Percentiles rank a stretch among this genome's conserved stretches.
These are phyloP conservation scores for Euplagia quadripunctaria DNA, from an alignment of 2,888 invertebrate species.

Conservation along the genomic window DNA sequence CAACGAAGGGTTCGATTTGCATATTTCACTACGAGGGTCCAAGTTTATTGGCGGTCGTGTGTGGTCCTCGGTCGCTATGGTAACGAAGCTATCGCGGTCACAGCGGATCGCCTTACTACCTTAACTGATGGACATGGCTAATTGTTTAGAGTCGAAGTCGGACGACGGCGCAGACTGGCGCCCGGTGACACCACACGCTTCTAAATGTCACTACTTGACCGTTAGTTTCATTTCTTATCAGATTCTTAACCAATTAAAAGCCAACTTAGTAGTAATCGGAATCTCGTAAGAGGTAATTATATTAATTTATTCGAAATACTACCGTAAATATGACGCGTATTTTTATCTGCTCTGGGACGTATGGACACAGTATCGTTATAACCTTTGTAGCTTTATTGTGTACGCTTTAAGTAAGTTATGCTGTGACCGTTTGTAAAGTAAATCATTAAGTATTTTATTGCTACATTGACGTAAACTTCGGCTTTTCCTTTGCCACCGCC, in stretches of 20 bases:
- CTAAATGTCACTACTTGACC: slow-evolving; percentile 75
- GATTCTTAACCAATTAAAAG: slow-evolving; percentile 64
- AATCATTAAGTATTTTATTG: slow-evolving; percentile 42
- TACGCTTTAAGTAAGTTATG: slow-evolving; percentile 34
- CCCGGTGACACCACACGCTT: slow-evolving; percentile 63
- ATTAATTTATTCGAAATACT: slow-evolving; percentile 49
- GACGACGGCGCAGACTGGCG: slow-evolving; percentile 55
- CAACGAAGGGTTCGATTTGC: slow-evolving; percentile 74
- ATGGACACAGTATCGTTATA: slow-evolving; percentile 29
- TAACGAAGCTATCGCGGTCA: slow-evolving; percentile 62
- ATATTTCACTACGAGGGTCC: slow-evolving; percentile 63
- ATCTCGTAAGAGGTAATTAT: slow-evolving; percentile 43
- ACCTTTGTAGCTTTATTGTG: slow-evolving; percentile 40
- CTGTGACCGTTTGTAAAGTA: slow-evolving; percentile 27
- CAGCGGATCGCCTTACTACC: slow-evolving; percentile 49
- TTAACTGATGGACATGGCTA: slow-evolving; percentile 82
- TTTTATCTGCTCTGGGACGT: slow-evolving; percentile 27
- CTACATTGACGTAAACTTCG: slow-evolving; percentile 24
- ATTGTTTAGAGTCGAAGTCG: slow-evolving; percentile 68
- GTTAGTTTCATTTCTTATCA: slow-evolving; percentile 66
- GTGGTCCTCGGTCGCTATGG: slow-evolving; percentile 83
- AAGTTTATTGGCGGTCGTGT: slow-evolving; percentile 75
- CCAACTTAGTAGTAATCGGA: slow-evolving; percentile 48
- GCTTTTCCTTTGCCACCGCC: slow-evolving; percentile 28
- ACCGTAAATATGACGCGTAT: slow-evolving; percentile 31